Evolutionary conservation across 2,888 invertebrate genomes (phyloP).

Genomic region (Auanema freiburgensis): DNA sequence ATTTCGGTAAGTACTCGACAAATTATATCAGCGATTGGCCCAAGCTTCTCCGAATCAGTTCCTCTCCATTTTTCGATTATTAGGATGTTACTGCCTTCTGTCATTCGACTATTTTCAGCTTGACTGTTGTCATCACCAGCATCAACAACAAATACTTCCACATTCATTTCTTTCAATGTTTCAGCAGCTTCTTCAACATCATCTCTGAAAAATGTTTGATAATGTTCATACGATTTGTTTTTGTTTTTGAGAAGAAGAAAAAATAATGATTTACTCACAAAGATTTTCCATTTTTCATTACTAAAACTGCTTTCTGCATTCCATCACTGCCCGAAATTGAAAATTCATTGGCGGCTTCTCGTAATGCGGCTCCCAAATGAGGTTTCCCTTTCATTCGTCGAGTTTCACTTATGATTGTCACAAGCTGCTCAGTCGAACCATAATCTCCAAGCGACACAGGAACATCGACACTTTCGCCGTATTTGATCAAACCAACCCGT

Average conservation of each 20-base stretch:
- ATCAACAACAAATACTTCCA: constrained; percentile 49
- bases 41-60: constrained; percentile 50
- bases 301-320: constrained; percentile 52
- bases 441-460: constrained; percentile 61
- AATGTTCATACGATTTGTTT: too few species aligned
- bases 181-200: neutral
- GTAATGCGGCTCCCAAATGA: constrained; percentile 53
- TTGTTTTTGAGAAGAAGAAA: too few species aligned
- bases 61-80: constrained; percentile 54
- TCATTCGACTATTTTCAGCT: constrained; percentile 21
- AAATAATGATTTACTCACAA: constrained; percentile 30
- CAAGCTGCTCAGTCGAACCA: constrained; percentile 49
- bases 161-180: neutral
- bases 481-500: constrained; percentile 60
- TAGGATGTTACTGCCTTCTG: constrained; percentile 38
- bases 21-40: constrained; percentile 55
- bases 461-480: constrained; percentile 56
- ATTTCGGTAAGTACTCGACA: too few species aligned
- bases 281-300: constrained; percentile 60
- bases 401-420: constrained; percentile 53
- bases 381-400: constrained; percentile 55
- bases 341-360: constrained; percentile 58
- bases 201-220: too few species aligned
- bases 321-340: constrained; percentile 47
- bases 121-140: constrained; percentile 44